Percentiles rank a stretch among this genome's conserved stretches.
Evolutionary conservation across 2,113 vertebrate species (phyloP).

Genomic region (Danionella cerebrum): DNA sequence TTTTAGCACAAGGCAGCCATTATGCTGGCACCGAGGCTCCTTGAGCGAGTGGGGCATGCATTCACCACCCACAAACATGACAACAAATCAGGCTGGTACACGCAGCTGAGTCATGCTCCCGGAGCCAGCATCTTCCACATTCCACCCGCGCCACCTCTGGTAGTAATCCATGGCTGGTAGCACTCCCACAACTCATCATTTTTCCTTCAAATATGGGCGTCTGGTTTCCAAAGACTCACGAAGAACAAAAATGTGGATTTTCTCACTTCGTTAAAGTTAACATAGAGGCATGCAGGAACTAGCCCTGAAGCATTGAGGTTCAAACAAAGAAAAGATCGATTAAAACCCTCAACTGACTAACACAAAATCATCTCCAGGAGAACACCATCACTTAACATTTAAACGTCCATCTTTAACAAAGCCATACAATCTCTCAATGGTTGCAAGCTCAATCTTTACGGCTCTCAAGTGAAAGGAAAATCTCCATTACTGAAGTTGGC

Average conservation of each 20-base stretch:
- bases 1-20: slow-evolving; percentile 46
- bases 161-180: slow-evolving; percentile 52
- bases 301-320: no score
- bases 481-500: slow-evolving; percentile 24
- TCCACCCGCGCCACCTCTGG: slow-evolving; percentile 59
- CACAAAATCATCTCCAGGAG: background rate
- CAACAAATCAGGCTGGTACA: slow-evolving; percentile 44
- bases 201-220: no score
- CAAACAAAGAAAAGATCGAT: no score
- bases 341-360: background rate
- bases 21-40: slow-evolving; percentile 32
- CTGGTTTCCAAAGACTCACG: no score
- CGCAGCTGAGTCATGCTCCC: slow-evolving; percentile 61
- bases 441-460: slow-evolving; percentile 28
- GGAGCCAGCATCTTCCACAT: slow-evolving; percentile 56
- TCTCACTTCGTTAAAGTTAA: no score
- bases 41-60: slow-evolving; percentile 40
- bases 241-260: no score
- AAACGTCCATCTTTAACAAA: slow-evolving; percentile 18
- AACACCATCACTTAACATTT: background rate
- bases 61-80: slow-evolving; percentile 24
- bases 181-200: no score
- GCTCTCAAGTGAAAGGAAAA: slow-evolving; percentile 26
- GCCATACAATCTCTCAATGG: slow-evolving; percentile 10
- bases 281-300: no score